Base-by-base conservation (phyloP, 2,888 invertebrate genomes). In the Limnephilus marmoratus region DNA sequence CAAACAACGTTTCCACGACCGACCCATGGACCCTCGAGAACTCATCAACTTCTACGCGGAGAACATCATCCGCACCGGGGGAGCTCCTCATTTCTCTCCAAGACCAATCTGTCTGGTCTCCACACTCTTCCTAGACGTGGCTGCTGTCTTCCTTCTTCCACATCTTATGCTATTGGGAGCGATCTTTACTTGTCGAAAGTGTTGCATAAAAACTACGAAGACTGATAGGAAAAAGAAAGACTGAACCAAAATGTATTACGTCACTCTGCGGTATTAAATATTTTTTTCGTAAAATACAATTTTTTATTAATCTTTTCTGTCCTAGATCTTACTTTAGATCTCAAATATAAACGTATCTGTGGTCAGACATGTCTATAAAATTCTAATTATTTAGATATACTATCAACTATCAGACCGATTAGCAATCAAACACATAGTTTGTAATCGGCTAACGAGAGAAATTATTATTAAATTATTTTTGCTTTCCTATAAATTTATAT, bases 11-110 rank as follows among this genome's bases (percentile, higher is more conserved):
- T 93, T 49, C 68, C 90, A 90, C 13, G 93, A 93, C 81, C 90
- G 93, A 31, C 93, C 93, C 4, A 91, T 93, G 82, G 83, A 49
- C 24, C 93, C 93, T 7, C 86, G 91, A 49, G 92, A 93, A 24
- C 13, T 68, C 24, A 85, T 93, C 13, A 85, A 85, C 24, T 93
- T 85, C 81, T 89, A 93, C 81, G 89, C 91, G 15, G 92, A 93
- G 53, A 93, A 93, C 49, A 90, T 91, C 24, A 90, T 93, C 12
- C 49, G 93, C 31, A 92, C 93, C 7, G 90, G 92, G 9, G 93
- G 93, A 45, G 93, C 93, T 12, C 49, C 90, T 34, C 93, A 93
- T 85, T 86, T 92, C n/a, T 88, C 92, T 18, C 86, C 92, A 1
- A 92, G 91, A 31, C 37, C 34, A 11, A 53, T 92, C 7, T 49